These are phyloP conservation scores for Syritta pipiens DNA, from an alignment of 2,888 invertebrate species.

Conservation along the genomic window DNA sequence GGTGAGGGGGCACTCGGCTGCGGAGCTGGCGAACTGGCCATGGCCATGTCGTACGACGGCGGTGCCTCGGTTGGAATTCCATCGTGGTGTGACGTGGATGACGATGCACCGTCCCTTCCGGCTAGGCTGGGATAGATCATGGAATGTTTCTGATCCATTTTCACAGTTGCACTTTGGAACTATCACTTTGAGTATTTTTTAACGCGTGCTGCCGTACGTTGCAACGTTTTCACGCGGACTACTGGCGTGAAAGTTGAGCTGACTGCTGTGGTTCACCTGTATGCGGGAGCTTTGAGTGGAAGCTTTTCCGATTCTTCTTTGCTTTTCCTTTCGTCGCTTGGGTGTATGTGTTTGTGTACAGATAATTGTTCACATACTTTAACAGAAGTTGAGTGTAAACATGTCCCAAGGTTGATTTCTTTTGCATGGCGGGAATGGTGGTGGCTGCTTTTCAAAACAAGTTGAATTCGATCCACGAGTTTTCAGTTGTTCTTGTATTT, in stretches of 20 bases:
- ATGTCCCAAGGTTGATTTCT: no score
- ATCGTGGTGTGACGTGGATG: conserved; percentile 67
- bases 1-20: conserved; percentile 30
- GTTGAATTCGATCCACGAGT: no score
- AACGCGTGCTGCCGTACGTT: no score
- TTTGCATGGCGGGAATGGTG: no score
- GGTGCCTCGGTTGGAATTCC: conserved; percentile 74
- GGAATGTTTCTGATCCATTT: conserved; percentile 77
- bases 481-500: no score
- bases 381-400: no score
- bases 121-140: conserved; percentile 77
- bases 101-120: conserved; percentile 48
- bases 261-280: conserved; percentile 21
- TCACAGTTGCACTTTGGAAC: neutral
- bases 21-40: conserved; percentile 39
- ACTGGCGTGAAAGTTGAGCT: conserved; percentile 32
- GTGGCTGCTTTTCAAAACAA: no score
- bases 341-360: no score
- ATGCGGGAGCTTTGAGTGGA: conserved; percentile 24
- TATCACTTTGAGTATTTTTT: conserved; percentile 18
- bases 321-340: conserved; percentile 17
- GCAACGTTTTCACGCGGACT: conserved; percentile 12
- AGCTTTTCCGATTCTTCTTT: conserved; percentile 14
- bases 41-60: conserved; percentile 76
- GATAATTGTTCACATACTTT: no score